Percentiles rank a stretch among this genome's conserved stretches.
These are phyloP conservation scores for Phaethon lepturus DNA, from an alignment of 2,113 vertebrate genomes.

Conservation along the genomic window DNA sequence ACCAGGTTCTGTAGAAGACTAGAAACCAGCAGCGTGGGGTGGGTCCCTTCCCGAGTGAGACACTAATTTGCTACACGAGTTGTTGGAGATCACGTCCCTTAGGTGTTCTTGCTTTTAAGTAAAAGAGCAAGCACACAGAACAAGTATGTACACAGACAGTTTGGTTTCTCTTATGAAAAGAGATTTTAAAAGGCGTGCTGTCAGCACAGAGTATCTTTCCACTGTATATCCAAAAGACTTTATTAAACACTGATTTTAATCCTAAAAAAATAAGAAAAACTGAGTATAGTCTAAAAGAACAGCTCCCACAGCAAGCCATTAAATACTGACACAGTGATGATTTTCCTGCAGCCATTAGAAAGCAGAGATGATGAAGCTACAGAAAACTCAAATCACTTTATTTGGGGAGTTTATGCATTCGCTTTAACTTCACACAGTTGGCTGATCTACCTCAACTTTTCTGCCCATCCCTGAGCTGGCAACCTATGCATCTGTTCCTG, in stretches of 20 bases:
- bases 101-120: neutral
- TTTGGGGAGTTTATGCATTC: neutral
- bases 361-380: neutral
- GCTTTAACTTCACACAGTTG: neutral
- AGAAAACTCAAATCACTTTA: neutral
- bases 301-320: neutral
- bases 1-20: neutral
- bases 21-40: neutral
- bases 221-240: neutral
- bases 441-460: neutral
- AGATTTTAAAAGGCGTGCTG: neutral
- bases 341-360: neutral
- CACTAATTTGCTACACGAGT: neutral
- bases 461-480: neutral
- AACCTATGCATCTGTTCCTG: neutral
- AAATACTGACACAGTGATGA: neutral
- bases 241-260: neutral
- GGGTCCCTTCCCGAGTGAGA: neutral
- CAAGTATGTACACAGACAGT: neutral
- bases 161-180: neutral
- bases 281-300: neutral
- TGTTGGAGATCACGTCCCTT: neutral
- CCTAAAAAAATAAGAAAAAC: neutral
- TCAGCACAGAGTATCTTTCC: neutral
- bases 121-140: neutral